A percentile compares a stretch with the other conserved stretches of the same genome.
These are phyloP conservation scores for Pollachius pollachius DNA, from an alignment of 2,113 vertebrate genomes.

Conservation along the genomic window DNA sequence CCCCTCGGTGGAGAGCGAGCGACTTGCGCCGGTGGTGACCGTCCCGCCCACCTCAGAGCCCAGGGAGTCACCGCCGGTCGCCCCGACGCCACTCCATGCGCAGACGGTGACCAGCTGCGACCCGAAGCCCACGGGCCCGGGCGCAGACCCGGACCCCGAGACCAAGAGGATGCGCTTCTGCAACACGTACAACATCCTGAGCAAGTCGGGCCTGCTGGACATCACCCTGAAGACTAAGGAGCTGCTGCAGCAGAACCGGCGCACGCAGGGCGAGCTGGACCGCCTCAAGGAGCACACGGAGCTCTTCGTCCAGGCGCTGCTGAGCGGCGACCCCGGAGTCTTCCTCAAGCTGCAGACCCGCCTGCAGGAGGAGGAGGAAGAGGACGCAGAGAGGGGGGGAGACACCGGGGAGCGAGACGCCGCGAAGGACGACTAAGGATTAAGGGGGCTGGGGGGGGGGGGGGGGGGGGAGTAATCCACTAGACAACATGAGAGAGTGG, in stretches of 20 bases:
- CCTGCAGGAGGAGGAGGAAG: slow-evolving; percentile 55
- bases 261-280: slow-evolving; percentile 84
- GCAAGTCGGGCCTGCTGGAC: slow-evolving; percentile 84
- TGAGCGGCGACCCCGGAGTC: slow-evolving; percentile 74
- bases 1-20: not conserved
- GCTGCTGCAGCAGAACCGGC: slow-evolving; percentile 86
- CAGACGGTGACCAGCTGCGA: not conserved
- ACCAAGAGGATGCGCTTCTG: slow-evolving; percentile 82
- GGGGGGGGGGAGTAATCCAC: slow-evolving; percentile 9
- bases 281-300: slow-evolving; percentile 82
- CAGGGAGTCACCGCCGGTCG: slow-evolving; percentile 6
- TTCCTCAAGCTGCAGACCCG: slow-evolving; percentile 80
- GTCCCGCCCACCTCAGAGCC: not conserved
- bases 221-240: slow-evolving; percentile 93
- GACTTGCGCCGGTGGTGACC: not conserved
- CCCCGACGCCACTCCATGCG: not conserved
- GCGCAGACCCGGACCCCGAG: slow-evolving; percentile 49
- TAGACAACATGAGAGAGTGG: slow-evolving; percentile 14
- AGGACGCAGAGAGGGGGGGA: slow-evolving; percentile 30
- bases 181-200: slow-evolving; percentile 88
- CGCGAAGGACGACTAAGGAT: slow-evolving; percentile 40
- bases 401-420: not conserved
- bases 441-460: too few relatives aligned
- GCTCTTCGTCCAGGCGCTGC: slow-evolving; percentile 81
- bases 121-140: not conserved